These are phyloP conservation scores for Penaeus indicus DNA, from an alignment of 1,140 invertebrate species.

Conservation along the genomic window DNA sequence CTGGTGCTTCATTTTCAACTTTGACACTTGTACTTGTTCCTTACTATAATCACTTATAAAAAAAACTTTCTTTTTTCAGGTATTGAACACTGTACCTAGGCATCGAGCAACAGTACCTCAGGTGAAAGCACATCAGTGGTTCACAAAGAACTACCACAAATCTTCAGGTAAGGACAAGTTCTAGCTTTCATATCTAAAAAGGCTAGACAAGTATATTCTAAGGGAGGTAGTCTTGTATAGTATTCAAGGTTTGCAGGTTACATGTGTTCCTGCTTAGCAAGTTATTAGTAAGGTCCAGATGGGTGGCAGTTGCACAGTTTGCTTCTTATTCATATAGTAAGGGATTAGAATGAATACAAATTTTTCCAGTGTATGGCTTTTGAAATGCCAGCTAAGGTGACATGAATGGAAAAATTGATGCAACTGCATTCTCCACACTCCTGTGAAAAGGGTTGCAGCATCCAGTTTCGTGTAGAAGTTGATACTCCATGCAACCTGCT, in stretches of 20 bases:
- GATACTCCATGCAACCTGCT: neutral
- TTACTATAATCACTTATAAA: neutral
- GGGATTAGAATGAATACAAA: too few species aligned
- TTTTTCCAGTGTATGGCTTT: too few species aligned
- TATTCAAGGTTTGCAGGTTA: too few species aligned
- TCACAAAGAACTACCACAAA: conserved; percentile 75
- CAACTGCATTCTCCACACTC: too few species aligned
- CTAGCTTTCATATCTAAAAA: neutral
- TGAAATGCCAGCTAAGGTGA: too few species aligned
- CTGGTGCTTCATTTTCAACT: neutral
- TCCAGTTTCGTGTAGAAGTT: neutral
- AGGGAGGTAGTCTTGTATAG: too few species aligned
- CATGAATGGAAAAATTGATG: too few species aligned
- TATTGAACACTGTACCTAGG: conserved; percentile 73
- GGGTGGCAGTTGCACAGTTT: too few species aligned
- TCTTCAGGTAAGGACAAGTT: conserved; percentile 40
- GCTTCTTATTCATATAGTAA: too few species aligned
- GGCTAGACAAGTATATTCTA: neutral
- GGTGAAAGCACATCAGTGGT: conserved; percentile 85
- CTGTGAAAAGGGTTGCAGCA: too few species aligned
- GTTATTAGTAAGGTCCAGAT: too few species aligned
- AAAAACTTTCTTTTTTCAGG: neutral
- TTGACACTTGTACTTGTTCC: neutral
- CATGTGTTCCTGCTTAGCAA: neutral
- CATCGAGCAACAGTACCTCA: conserved; percentile 78